These are phyloP conservation scores for Drosophila merina DNA, from an alignment of 2,888 invertebrate species.

Conservation along the genomic window DNA sequence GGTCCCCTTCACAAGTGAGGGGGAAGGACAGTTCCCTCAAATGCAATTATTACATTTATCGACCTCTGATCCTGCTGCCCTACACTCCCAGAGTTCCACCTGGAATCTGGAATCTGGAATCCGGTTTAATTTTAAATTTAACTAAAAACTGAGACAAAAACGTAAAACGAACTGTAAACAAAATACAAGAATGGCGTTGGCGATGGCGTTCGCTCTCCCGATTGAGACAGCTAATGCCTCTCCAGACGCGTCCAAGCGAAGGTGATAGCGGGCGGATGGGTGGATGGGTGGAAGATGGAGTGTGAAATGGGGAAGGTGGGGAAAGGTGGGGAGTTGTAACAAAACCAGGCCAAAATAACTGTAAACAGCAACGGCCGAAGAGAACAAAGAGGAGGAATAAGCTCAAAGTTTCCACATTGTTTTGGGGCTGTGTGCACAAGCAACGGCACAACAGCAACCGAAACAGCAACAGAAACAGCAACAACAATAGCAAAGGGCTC, in stretches of 20 bases:
- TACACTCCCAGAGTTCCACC: no score
- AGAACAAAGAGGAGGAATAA: constrained; percentile 4
- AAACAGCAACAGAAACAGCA: background rate
- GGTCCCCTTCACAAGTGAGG: no score
- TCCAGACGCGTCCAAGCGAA: background rate
- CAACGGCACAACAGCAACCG: no score
- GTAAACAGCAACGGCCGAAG: background rate
- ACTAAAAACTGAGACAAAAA: background rate
- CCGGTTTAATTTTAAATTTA: background rate
- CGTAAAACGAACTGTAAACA: background rate
- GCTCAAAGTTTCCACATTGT: constrained; percentile 4
- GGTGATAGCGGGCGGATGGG: background rate
- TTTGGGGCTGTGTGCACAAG: constrained; percentile 14
- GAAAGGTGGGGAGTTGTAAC: background rate
- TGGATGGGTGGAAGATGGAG: background rate
- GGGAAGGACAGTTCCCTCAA: background rate
- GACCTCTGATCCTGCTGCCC: background rate
- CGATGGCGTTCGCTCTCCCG: background rate
- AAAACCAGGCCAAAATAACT: constrained; percentile 2
- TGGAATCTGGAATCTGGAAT: background rate
- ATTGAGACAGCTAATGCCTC: background rate
- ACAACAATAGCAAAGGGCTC: background rate
- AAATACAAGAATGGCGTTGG: background rate
- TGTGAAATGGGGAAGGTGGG: background rate
- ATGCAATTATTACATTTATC: background rate